A percentile compares a stretch with the other conserved stretches of the same genome.
phyloP scores from a whole-genome alignment of 2,888 invertebrate species.

The Bhutanitis thaidina region DNA sequence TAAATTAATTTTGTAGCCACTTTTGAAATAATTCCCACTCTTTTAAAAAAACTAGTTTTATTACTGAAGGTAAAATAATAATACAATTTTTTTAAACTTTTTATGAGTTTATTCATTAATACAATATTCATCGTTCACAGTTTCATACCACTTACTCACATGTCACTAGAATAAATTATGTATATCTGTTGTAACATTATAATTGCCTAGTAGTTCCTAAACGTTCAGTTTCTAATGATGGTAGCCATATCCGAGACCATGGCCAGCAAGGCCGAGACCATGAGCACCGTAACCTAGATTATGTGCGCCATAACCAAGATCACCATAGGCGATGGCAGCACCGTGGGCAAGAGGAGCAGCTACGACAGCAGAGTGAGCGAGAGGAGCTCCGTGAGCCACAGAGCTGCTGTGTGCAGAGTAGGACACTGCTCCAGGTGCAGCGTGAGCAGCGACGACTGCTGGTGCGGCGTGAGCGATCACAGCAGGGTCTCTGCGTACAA shows the following conservation, averaged over 20 bases:
- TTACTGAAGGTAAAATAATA: too few species aligned
- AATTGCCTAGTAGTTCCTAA: conserved; percentile 17
- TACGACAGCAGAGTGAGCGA: conserved; percentile 39
- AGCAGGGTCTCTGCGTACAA: conserved; percentile 74
- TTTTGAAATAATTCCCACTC: too few species aligned
- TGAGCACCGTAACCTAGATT: conserved; percentile 27
- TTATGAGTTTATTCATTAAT: conserved; percentile 16
- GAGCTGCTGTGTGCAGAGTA: background rate
- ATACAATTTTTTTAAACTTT: conserved; percentile 10
- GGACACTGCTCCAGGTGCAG: conserved; percentile 15
- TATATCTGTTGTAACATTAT: conserved; percentile 17
- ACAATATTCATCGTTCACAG: conserved; percentile 13
- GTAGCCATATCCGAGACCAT: conserved; percentile 22
- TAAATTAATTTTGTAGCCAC: too few species aligned
- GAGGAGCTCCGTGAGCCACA: conserved; percentile 7
- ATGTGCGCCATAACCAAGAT: conserved; percentile 16
- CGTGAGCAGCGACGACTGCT: conserved; percentile 21
- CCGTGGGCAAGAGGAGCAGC: conserved; percentile 36
- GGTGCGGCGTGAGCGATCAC: conserved; percentile 28
- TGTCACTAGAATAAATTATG: conserved; percentile 15
- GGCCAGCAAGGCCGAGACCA: conserved; percentile 24
- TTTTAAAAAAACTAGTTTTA: too few species aligned
- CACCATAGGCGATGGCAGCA: conserved; percentile 23
- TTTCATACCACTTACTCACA: conserved; percentile 18
- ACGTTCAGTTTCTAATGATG: conserved; percentile 12